Percentiles rank a stretch among this genome's conserved stretches.
These are phyloP conservation scores for Mirza zaza DNA, from an alignment of 2,113 vertebrate species.

Conservation along the genomic window DNA sequence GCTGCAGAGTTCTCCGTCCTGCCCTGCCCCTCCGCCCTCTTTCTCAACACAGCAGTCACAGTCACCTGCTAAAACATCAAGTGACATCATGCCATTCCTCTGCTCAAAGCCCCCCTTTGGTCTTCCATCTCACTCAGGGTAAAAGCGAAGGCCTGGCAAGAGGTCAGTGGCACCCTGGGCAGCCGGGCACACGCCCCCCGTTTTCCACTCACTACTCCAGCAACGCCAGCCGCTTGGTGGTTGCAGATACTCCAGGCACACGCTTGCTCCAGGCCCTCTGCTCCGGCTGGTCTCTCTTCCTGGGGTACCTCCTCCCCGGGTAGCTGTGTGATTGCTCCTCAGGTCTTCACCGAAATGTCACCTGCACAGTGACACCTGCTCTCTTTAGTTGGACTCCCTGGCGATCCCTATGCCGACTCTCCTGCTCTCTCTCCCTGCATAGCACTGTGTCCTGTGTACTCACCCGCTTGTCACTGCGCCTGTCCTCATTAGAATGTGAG, in stretches of 20 bases:
- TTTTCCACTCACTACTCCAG: rapidly evolving
- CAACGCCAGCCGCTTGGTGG: background rate
- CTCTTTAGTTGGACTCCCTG: background rate
- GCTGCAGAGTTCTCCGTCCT: rapidly evolving
- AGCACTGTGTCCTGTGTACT: rapidly evolving
- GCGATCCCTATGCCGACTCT: rapidly evolving
- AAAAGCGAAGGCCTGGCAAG: background rate
- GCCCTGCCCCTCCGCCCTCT: rapidly evolving
- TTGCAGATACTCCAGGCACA: background rate
- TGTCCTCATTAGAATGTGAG: background rate
- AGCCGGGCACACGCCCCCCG: rapidly evolving
- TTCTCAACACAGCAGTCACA: background rate
- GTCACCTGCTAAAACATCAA: background rate
- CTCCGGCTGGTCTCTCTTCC: background rate
- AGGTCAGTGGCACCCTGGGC: background rate
- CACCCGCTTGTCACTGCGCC: background rate
- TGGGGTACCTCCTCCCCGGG: background rate
- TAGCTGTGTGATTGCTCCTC: background rate
- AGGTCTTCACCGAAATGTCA: background rate
- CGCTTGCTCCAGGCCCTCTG: background rate
- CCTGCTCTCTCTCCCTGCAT: background rate
- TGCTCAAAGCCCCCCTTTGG: background rate
- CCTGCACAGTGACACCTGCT: background rate
- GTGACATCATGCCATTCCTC: background rate
- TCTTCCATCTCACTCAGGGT: background rate